These are phyloP conservation scores for Calidris pugnax DNA, from an alignment of 2,113 vertebrate genomes.

Conservation along the genomic window DNA sequence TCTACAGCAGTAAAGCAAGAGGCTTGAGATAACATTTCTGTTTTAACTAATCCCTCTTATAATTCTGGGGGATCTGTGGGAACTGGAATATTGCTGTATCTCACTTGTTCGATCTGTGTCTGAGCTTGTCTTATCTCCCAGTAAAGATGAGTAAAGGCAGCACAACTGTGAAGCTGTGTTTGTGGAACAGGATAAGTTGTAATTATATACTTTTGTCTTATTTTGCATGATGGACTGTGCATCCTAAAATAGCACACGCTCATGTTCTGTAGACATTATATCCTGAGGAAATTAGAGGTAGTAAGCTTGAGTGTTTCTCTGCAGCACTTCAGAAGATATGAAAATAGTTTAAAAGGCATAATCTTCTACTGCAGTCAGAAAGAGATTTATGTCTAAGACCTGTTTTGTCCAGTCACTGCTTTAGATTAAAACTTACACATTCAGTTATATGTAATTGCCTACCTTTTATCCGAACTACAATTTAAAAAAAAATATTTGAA, in stretches of 20 bases:
- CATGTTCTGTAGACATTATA: background rate
- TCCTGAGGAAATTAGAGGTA: background rate
- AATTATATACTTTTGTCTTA: background rate
- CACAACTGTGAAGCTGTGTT: background rate
- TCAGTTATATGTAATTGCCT: background rate
- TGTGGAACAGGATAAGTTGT: background rate
- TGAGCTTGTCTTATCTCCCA: background rate
- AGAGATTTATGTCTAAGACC: too few species aligned
- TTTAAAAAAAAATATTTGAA: rapidly evolving
- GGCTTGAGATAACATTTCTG: background rate
- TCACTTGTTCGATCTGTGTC: background rate
- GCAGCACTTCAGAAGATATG: background rate
- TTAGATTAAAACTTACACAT: background rate
- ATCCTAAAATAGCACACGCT: background rate
- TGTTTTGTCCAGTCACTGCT: background rate
- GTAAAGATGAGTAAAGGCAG: slow-evolving; percentile 3
- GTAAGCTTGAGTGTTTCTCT: background rate
- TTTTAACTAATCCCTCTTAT: background rate
- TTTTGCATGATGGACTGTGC: background rate
- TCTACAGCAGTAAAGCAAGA: background rate
- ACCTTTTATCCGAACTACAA: background rate
- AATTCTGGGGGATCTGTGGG: background rate
- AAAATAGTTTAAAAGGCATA: background rate
- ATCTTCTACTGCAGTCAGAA: background rate
- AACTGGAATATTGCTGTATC: background rate